phyloP scores from a whole-genome alignment of 2,113 vertebrate species.

The Barbus barbus region DNA sequence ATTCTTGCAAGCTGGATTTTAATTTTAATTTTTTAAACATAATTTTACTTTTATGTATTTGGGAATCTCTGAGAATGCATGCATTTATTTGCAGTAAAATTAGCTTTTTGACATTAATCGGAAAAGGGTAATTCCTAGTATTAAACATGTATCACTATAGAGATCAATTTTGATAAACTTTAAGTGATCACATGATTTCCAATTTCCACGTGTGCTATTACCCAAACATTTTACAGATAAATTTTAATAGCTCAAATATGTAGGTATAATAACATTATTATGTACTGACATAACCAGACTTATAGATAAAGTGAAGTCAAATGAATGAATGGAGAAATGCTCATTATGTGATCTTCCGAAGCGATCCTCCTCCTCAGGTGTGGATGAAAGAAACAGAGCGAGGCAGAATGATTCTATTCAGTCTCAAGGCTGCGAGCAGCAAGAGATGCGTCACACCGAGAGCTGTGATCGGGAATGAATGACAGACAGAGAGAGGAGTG shows the following conservation, averaged over 20 bases:
- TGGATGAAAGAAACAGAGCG: background rate
- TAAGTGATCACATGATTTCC: too few species aligned
- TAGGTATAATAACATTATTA: background rate
- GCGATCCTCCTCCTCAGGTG: background rate
- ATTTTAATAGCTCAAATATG: background rate
- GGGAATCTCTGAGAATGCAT: too few species aligned
- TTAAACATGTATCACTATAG: too few species aligned
- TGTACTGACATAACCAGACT: background rate
- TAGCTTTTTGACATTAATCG: too few species aligned
- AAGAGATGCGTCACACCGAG: constrained; percentile 18
- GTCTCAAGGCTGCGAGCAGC: constrained; percentile 21
- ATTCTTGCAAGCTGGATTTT: too few species aligned
- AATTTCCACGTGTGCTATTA: too few species aligned
- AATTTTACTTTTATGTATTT: too few species aligned
- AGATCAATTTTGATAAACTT: too few species aligned
- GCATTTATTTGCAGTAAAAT: too few species aligned
- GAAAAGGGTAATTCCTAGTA: too few species aligned
- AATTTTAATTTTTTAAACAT: too few species aligned
- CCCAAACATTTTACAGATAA: background rate
- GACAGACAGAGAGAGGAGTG: background rate
- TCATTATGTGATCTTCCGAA: constrained; percentile 5
- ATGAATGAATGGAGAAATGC: background rate
- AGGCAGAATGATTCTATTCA: background rate
- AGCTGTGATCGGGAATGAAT: too few species aligned
- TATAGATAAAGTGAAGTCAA: background rate